Conservation (phyloP, 2,113 vertebrate genomes). For the Tachycineta bicolor region DNA sequence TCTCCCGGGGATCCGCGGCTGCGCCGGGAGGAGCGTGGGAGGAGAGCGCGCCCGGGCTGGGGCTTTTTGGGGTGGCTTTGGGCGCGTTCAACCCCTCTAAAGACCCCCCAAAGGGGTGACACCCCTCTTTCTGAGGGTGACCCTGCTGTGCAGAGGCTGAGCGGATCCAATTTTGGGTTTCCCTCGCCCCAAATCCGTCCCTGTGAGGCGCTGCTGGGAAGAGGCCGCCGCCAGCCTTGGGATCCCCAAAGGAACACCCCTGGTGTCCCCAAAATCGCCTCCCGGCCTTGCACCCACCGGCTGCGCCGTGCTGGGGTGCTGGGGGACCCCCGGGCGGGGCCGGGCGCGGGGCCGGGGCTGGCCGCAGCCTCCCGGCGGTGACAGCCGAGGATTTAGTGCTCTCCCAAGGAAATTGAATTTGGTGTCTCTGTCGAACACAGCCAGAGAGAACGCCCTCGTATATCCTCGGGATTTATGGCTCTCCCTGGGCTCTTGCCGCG, state of each 20-base stretch:
- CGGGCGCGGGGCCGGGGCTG: fast-evolving
- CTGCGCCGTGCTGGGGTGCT: fast-evolving
- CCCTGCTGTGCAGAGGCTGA: fast-evolving
- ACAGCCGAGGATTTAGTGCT: conserved; percentile 65
- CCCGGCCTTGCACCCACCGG: fast-evolving
- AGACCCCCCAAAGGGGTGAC: neutral
- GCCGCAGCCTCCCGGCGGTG: neutral
- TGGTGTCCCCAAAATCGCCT: fast-evolving
- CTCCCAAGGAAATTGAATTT: conserved; percentile 74
- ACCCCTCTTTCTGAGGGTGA: neutral
- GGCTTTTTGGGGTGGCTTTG: fast-evolving
- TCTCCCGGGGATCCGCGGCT: fast-evolving
- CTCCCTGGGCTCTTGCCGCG: neutral
- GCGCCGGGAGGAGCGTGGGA: fast-evolving
- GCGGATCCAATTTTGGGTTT: neutral
- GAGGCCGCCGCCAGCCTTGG: fast-evolving
- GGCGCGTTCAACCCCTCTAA: fast-evolving
- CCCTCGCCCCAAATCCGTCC: neutral
- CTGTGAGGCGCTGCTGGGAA: fast-evolving
- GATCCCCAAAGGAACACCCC: neutral
- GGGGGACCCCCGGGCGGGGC: fast-evolving
- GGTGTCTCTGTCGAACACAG: conserved; percentile 73
- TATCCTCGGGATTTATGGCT: conserved; percentile 70
- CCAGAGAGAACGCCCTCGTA: conserved; percentile 41
- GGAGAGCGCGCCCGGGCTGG: fast-evolving